A percentile compares a stretch with the other conserved stretches of the same genome.
Evolutionary conservation across 37 sponge, comb jelly and placozoan genomes (phyloP).

Genomic region (Aplysina aerophoba): DNA sequence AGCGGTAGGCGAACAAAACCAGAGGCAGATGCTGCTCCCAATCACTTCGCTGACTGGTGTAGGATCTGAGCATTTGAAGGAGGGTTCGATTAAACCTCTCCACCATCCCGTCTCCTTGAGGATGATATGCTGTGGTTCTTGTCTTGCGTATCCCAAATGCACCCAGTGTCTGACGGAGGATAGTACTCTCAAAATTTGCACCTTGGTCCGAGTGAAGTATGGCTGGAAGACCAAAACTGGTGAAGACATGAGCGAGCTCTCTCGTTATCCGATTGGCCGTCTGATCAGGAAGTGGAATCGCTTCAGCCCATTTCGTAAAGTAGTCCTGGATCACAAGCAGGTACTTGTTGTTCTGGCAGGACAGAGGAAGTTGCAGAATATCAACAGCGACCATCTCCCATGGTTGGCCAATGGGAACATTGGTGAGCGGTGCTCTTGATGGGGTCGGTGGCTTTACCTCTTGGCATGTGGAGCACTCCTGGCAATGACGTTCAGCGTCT

Average conservation of each 20-base stretch:
- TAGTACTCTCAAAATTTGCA: slow-evolving; percentile 23
- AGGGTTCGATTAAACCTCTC: slow-evolving; percentile 32
- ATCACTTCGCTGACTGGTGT: too few species aligned
- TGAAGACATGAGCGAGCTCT: not conserved
- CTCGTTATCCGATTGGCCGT: not conserved
- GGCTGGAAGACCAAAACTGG: slow-evolving; percentile 17
- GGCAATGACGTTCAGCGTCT: slow-evolving; percentile 11
- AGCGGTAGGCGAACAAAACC: slow-evolving; percentile 51
- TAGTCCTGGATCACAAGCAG: slow-evolving; percentile 19
- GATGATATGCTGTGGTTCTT: slow-evolving; percentile 38
- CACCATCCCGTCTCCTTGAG: slow-evolving; percentile 37
- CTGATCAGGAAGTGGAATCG: not conserved
- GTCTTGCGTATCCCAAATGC: slow-evolving; percentile 34
- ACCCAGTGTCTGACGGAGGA: slow-evolving; percentile 3
- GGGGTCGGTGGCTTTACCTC: not conserved
- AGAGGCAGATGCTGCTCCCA: slow-evolving; percentile 72
- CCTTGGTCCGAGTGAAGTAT: slow-evolving; percentile 38
- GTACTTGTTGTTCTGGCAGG: not conserved
- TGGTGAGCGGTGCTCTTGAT: not conserved
- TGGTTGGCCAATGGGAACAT: not conserved
- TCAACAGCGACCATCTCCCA: slow-evolving; percentile 39
- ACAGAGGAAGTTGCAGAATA: slow-evolving; percentile 7
- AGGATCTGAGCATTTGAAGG: slow-evolving; percentile 28
- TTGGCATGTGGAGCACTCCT: not conserved
- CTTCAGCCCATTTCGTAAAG: slow-evolving; percentile 1